Base-by-base conservation (phyloP, 37 sponge, comb jelly and placozoan species). In the Aphrocallistes beatrix region DNA sequence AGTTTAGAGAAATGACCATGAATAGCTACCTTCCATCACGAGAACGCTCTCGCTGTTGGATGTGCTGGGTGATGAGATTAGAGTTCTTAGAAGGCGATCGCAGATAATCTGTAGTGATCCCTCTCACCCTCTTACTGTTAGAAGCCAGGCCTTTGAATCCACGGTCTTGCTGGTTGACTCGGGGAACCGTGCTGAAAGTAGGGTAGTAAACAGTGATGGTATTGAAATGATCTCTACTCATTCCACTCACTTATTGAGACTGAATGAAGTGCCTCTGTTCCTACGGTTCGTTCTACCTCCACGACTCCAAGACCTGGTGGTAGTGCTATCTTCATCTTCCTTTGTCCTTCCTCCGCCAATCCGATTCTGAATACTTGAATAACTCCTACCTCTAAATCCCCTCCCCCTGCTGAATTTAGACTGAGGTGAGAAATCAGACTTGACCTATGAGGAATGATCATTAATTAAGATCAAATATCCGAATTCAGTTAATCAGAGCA, bases 91-190 rank as follows among this genome's bases (percentile, higher is more conserved):
- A 60, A 30, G 75, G 75, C 25, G 75, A 60, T 60, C 21, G 10
- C 75, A 60, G 34, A 30, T 32, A 60, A 19, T 13, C 75, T 3
- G 32, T 21, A 60, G 75, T 19, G n/a, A 25, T 25, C 75, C 17
- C 75, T 28, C 34, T 60, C 10, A 21, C 21, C 34, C 21, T 60
- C 8, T 60, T 60, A 13, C 75, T 60, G 21, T 60, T 60, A 60
- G 75, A 60, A 28, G 75, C 75, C 17, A 60, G 75, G 34, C 75
- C 75, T 60, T 60, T 60, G n/a, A 60, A 60, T 60, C 75, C 75
- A 60, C 75, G 75, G 34, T 28, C 75, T 25, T 21, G 3, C 10
- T 30, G 10, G 25, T 30, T 30, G 28, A 60, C 75, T 25, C 75
- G 75, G 75, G 75, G 75, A 60, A 60, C 34, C 8, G 75, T 60